These are phyloP conservation scores for Troilus luridus DNA, from an alignment of 2,888 invertebrate species.

Conservation along the genomic window DNA sequence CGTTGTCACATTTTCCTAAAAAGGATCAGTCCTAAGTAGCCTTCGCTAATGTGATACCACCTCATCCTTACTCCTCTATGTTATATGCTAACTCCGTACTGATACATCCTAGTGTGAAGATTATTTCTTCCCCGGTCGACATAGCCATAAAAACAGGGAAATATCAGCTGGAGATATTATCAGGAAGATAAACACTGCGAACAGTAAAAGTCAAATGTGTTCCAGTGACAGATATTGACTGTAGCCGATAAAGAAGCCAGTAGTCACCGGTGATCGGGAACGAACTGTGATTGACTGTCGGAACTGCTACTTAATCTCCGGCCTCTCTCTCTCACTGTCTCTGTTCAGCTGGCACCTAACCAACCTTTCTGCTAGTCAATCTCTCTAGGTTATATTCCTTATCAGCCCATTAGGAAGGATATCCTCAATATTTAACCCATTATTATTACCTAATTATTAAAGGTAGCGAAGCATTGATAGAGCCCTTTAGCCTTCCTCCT, in stretches of 20 bases:
- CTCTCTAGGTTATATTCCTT: too few relatives aligned
- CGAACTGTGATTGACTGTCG: not conserved
- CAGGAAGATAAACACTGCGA: not conserved
- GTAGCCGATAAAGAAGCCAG: not conserved
- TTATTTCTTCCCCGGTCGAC: not conserved
- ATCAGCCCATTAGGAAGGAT: not conserved
- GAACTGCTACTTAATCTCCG: not conserved
- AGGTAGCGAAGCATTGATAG: too few relatives aligned
- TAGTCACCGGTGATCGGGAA: not conserved
- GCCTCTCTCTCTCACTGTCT: not conserved
- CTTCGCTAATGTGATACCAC: too few relatives aligned
- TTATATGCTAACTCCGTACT: too few relatives aligned
- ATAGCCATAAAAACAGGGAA: not conserved
- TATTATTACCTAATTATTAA: too few relatives aligned
- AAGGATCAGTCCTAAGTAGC: too few relatives aligned
- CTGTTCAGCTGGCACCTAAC: not conserved
- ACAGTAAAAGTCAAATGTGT: not conserved
- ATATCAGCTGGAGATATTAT: not conserved
- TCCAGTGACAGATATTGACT: conserved; percentile 4
- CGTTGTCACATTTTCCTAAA: too few relatives aligned
- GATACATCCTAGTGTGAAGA: not conserved
- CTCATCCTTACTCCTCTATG: too few relatives aligned
- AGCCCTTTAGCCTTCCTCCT: too few relatives aligned
- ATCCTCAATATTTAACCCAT: too few relatives aligned
- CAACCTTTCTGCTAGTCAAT: not conserved